These are phyloP conservation scores for Etheostoma nigrum DNA, from an alignment of 2,797 vertebrate species.

Conservation along the genomic window DNA sequence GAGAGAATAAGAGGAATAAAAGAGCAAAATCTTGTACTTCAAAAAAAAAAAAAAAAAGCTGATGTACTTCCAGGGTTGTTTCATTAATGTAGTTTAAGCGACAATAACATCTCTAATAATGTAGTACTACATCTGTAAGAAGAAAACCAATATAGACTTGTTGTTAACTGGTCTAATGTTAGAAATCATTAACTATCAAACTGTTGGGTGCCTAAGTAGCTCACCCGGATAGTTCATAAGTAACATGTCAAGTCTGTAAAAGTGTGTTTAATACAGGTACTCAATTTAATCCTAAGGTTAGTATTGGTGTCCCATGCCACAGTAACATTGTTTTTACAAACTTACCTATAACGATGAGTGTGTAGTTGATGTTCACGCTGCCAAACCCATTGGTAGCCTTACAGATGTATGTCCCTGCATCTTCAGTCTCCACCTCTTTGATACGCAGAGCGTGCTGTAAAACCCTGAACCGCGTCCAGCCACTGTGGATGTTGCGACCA, in stretches of 20 bases:
- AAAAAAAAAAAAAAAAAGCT: not conserved
- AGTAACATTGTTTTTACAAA: not conserved
- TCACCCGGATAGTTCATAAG: not conserved
- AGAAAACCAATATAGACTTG: not conserved
- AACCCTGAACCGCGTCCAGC: slow-evolving; percentile 94
- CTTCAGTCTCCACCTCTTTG: slow-evolving; percentile 93
- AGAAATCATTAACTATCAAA: not conserved
- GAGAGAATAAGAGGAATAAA: slow-evolving; percentile 4
- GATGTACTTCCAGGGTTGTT: not conserved
- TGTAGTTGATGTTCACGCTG: slow-evolving; percentile 97
- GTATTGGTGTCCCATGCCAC: not conserved
- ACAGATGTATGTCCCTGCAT: slow-evolving; percentile 94
- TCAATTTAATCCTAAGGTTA: not conserved
- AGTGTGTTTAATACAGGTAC: not conserved
- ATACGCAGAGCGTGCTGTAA: slow-evolving; percentile 92
- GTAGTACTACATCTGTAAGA: not conserved
- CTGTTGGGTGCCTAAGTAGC: too few relatives aligned
- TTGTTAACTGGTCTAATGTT: slow-evolving; percentile 4
- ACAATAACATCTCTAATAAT: not conserved
- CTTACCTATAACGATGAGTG: slow-evolving; percentile 96
- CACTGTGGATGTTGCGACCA: slow-evolving; percentile 91
- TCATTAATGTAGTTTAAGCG: not conserved
- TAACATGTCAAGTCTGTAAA: not conserved
- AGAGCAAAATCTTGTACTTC: not conserved
- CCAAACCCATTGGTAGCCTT: slow-evolving; percentile 98